Base-by-base conservation (phyloP, 2,888 invertebrate species). In the Tinea semifulvella region DNA sequence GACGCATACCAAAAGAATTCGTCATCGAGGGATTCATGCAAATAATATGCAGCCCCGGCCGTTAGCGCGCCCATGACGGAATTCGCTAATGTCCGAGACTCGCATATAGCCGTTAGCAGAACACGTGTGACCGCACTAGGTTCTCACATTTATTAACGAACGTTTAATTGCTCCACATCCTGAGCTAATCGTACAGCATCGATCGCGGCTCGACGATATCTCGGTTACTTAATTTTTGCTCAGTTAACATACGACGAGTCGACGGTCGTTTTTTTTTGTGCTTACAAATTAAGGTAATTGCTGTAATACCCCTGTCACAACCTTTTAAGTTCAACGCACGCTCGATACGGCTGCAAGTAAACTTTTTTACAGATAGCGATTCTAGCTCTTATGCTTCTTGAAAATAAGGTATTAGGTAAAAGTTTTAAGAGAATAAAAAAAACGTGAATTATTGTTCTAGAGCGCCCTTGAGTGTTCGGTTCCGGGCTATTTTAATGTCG, bases 241-340 rank as follows among this genome's bases (percentile, higher is more conserved):
- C 57, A 48, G 54, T 66, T 58, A 63, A 63, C 59, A 55, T 58
- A 63, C 60, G 58, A 53, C 52, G 54, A 56, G 55, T 51, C 60
- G 65, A 65, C 65, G 63, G 61, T 52, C 60, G 57, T 69, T 74
- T 75, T n/a, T n/a, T n/a, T 72, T 75, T 72, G 62, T 74, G 67
- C 70, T 75, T 69, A 74, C 74, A 73, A 72, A 75, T 76, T 76
- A 73, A 75, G 65, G 68, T 69, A 72, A 75, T 74, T 73, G 70
- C 70, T 61, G 68, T 73, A 73, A 74, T 73, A 71, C 63, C 62
- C 60, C 69, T 70, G 73, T 73, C 75, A 72, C 71, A 73, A 70
- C 73, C 73, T 74, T 75, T 72, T 75, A 72, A 72, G 74, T 75
- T 77, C 74, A 75, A 70, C 62, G 72, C 58, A 62, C 75, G 72